These are phyloP conservation scores for Pentalonia nigronervosa DNA, from an alignment of 1,140 invertebrate genomes.

Conservation along the genomic window DNA sequence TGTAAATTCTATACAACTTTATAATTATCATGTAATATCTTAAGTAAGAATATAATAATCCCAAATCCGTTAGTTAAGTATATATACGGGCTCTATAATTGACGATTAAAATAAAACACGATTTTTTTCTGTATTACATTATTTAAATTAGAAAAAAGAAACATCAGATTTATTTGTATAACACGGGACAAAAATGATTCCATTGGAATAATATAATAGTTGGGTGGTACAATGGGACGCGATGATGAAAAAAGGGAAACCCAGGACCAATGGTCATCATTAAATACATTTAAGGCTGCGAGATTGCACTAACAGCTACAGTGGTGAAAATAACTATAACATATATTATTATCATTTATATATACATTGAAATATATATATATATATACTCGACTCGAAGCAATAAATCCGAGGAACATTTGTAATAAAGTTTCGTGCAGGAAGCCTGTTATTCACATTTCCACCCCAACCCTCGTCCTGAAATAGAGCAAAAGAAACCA, in stretches of 20 bases:
- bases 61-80: neutral
- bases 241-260: too few relatives aligned
- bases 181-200: neutral
- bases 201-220: neutral
- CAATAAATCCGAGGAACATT: neutral
- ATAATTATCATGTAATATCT: neutral
- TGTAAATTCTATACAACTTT: neutral
- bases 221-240: neutral
- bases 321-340: too few relatives aligned
- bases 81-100: too few relatives aligned
- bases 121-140: neutral
- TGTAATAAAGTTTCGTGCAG: slow-evolving; percentile 6
- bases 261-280: too few relatives aligned
- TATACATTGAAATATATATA: neutral
- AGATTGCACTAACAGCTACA: too few relatives aligned
- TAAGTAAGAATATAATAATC: neutral
- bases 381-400: neutral
- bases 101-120: neutral
- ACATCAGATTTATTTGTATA: neutral
- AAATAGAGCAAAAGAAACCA: neutral
- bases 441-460: neutral
- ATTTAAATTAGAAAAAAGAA: neutral
- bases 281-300: too few relatives aligned
- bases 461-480: too few relatives aligned
- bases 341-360: neutral